Evolutionary conservation across 1,140 invertebrate genomes (phyloP), one percentile per base, ranked within the genome.

Genomic region (Portunus trituberculatus): DNA sequence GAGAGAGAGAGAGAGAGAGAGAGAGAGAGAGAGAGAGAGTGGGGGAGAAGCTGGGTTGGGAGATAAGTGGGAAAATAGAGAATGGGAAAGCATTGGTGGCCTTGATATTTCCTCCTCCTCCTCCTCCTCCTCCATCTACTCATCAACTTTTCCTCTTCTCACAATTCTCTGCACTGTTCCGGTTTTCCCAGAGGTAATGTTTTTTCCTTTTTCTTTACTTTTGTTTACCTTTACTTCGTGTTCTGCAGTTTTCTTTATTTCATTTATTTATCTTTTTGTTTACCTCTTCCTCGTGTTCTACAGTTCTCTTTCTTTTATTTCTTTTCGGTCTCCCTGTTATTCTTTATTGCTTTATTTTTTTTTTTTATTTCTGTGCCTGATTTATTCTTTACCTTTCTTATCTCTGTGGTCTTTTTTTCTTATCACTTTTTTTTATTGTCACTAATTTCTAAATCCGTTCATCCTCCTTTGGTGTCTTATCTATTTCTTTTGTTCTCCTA

Each of bases 1-100:
- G 86, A 32, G 31, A 32, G 86, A 88, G 86, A 32, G 31, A 32
- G 86, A 88, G 86, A 32, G 86, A 32, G 31, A 88, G 86, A 32
- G 86, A 25, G 86, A 87, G 39, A 87, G 12, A 39, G 39, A 28
- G n/a, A 28, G 67, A 14, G 67, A 76, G 67, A 84, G 83, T 84
- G 83, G n/a, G 83, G 48, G 48, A 14, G 48, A 52, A 7, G 48
- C 6, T 6, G n/a, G n/a, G n/a, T n/a, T n/a, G 39, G 39, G 39
- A 6, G 39, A 2, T 39, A 59, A 59, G 52, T 4, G 52, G 52
- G 16, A 20, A 59, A 20, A 59, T 59, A 59, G 12, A 6, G 39
- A 10, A 59, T 39, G 10, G 52, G 52, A 59, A 25, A n/a, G 67
- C n/a, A 76, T 1, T 76, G 67, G 25, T 76, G 2, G n/a, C n/a